Evolutionary conservation across 2,797 vertebrate genomes (phyloP), one percentile per base, ranked within the genome.

Genomic region (Benthosema pterotum): DNA sequence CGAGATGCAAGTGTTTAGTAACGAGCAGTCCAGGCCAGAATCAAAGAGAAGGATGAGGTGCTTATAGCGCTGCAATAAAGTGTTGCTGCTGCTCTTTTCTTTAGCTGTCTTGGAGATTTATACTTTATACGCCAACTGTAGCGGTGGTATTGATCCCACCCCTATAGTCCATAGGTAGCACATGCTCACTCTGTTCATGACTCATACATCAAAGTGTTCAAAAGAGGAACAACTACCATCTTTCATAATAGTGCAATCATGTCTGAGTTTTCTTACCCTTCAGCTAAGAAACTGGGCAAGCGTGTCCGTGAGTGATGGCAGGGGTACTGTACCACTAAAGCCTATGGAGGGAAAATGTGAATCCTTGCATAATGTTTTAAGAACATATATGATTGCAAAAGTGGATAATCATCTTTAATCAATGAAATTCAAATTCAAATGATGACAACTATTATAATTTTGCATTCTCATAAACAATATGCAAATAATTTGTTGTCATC

Each of bases 91-190:
- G 58, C 60, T 72, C 45, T 46, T 56, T 80, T 82, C 70, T 70
- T 78, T 58, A 71, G 61, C 77, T 53, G 72, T 80, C 65, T 65
- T 18, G 9, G 52, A 80, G 82, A 87, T 85, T 77, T 82, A 79
- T 74, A 52, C 71, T 80, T 82, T 65, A 71, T 58, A 78, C 72
- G 62, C 64, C 68, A 79, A 74, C 77, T 71, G 63, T 56, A 57
- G 74, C 77, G 59, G 63, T 53, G 58, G 73, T 79, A 87, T 88
- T 69, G 87, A 89, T 88, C 72, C 52, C 52, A n/a, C n/a, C 52
- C 61, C 68, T 77, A 74, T 68, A 71, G 77, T 80, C 67, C 80
- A 76, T 76, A 78, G 74, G 69, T 71, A 75, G 71, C 71, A 25
- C 75, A 77, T 71, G 64, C 63, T 60, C 57, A 51, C 67, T 73